Conservation (phyloP, 1,140 invertebrate species). For the Drosophila subpulchrella region DNA sequence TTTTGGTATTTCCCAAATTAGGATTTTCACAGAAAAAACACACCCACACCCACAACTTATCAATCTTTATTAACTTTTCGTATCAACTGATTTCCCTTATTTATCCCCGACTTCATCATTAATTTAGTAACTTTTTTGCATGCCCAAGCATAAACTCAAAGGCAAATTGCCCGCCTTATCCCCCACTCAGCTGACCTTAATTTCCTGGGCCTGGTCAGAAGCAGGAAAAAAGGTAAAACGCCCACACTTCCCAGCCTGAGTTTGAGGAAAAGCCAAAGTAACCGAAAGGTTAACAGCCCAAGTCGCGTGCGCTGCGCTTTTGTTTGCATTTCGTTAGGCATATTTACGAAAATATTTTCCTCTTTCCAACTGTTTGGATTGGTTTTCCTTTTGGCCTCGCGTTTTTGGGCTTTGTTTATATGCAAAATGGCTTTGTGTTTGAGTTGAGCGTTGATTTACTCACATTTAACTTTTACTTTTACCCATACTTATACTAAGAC, state of each 20-base stretch:
- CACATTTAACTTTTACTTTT: constrained; percentile 64
- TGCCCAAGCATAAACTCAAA: constrained; percentile 53
- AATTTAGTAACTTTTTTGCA: constrained; percentile 37
- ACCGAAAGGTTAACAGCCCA: constrained; percentile 71
- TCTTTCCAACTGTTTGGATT: constrained; percentile 7
- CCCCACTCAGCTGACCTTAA: constrained; percentile 45
- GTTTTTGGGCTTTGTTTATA: constrained; percentile 48
- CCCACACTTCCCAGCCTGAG: constrained; percentile 9
- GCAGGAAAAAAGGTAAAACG: constrained; percentile 35
- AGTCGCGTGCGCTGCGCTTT: constrained; percentile 67
- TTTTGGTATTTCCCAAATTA: background rate
- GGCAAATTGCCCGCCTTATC: constrained; percentile 51
- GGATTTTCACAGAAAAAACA: too few species aligned
- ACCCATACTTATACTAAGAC: constrained; percentile 29
- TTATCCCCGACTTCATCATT: constrained; percentile 28
- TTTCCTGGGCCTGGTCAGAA: constrained; percentile 35
- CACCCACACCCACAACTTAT: background rate
- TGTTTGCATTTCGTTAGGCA: constrained; percentile 83
- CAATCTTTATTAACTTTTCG: constrained; percentile 13
- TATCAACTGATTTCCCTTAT: constrained; percentile 35
- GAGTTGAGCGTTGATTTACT: constrained; percentile 67
- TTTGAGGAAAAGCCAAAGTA: constrained; percentile 32
- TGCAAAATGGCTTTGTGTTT: constrained; percentile 80
- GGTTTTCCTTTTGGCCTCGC: constrained; percentile 27
- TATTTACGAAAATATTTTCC: constrained; percentile 68